These are phyloP conservation scores for Etia nguti DNA, from an alignment of 2,113 vertebrate species.

Conservation along the genomic window DNA sequence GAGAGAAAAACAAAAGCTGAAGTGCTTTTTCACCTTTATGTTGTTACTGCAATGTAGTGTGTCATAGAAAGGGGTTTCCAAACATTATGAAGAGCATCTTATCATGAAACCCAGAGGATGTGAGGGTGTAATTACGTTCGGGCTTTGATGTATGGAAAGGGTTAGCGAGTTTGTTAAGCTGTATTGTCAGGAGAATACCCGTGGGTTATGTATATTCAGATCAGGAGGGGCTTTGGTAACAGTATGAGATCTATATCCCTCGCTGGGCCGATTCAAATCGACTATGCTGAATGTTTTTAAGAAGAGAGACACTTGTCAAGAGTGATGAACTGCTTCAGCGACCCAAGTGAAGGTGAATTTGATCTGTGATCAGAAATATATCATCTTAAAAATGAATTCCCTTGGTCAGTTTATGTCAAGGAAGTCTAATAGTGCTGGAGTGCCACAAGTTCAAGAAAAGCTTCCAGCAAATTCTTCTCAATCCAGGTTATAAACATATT, in stretches of 20 bases:
- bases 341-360: neutral
- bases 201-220: neutral
- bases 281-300: neutral
- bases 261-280: neutral
- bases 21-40: neutral
- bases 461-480: neutral
- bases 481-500: neutral
- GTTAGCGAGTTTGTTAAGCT: neutral
- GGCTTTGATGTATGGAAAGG: neutral
- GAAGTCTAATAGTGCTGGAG: neutral
- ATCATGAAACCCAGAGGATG: conserved; percentile 11
- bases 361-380: neutral
- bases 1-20: neutral
- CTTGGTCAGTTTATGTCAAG: neutral
- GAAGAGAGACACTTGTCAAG: neutral
- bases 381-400: neutral
- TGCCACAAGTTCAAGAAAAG: neutral
- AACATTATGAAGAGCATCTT: conserved; percentile 1
- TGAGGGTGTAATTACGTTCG: neutral
- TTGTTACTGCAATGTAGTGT: neutral
- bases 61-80: neutral
- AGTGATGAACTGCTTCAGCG: neutral
- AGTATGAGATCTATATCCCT: neutral
- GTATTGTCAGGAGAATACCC: neutral
- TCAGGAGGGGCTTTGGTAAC: neutral